These are phyloP conservation scores for Drosophila flavopinicola DNA, from an alignment of 2,888 invertebrate genomes.

Conservation along the genomic window DNA sequence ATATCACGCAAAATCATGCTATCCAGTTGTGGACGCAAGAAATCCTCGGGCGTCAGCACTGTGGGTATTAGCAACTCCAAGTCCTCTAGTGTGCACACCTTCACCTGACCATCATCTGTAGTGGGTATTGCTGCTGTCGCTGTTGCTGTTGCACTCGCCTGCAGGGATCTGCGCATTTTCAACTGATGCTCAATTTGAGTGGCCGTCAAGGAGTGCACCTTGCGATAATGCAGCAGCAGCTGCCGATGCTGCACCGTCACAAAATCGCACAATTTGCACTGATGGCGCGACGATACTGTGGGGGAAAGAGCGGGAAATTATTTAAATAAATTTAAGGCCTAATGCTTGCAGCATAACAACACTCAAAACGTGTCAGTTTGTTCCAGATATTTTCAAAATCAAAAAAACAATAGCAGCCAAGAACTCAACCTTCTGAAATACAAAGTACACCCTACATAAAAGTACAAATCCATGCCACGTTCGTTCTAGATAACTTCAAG, in stretches of 20 bases:
- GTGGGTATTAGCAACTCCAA: slow-evolving; percentile 70
- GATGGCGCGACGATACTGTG: slow-evolving; percentile 38
- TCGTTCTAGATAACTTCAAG: neutral
- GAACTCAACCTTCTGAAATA: neutral
- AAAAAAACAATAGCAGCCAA: no score
- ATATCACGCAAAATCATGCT: slow-evolving; percentile 45
- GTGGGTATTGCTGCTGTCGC: neutral
- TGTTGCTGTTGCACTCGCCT: slow-evolving; percentile 1
- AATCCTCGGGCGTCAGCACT: slow-evolving; percentile 65
- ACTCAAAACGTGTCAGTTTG: no score
- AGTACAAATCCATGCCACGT: neutral
- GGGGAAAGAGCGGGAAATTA: no score
- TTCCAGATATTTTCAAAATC: no score
- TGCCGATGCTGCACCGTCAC: slow-evolving; percentile 59
- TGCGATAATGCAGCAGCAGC: slow-evolving; percentile 68
- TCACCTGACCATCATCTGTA: slow-evolving; percentile 34
- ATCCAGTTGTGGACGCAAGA: slow-evolving; percentile 47
- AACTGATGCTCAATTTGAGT: slow-evolving; percentile 48
- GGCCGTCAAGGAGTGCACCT: slow-evolving; percentile 51
- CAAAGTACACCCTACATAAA: neutral
- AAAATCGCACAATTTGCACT: slow-evolving; percentile 72
- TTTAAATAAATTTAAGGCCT: no score
- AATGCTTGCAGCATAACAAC: no score
- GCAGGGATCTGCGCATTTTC: slow-evolving; percentile 24
- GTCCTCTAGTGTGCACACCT: slow-evolving; percentile 67